Evolutionary conservation across 2,888 invertebrate genomes (phyloP).

Genomic region (Phaedon cochleariae): DNA sequence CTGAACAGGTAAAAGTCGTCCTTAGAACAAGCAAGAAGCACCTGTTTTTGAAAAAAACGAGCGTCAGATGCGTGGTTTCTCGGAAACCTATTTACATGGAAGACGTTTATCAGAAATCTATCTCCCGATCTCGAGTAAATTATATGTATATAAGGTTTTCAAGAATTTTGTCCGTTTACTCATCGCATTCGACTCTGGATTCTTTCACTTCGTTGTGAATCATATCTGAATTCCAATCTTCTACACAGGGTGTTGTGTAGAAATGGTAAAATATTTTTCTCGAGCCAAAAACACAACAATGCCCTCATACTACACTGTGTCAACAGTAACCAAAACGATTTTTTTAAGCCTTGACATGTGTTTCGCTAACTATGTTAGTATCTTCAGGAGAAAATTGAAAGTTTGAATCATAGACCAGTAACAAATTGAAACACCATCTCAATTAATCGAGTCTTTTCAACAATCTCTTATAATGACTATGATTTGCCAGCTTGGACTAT

Average conservation of each 20-base stretch:
- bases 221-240: neutral
- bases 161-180: neutral
- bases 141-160: neutral
- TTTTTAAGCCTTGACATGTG: too few species aligned
- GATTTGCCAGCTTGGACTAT: too few species aligned
- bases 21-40: too few species aligned
- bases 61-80: constrained; percentile 1
- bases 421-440: too few species aligned
- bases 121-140: constrained; percentile 1
- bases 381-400: too few species aligned
- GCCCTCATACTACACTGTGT: too few species aligned
- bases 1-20: neutral
- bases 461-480: too few species aligned
- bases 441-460: too few species aligned
- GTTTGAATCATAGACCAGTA: too few species aligned
- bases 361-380: too few species aligned
- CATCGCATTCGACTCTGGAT: neutral
- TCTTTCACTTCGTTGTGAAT: constrained; percentile 1
- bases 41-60: neutral
- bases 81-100: neutral
- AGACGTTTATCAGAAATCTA: neutral
- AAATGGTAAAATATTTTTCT: neutral
- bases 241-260: neutral
- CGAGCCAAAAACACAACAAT: too few species aligned
- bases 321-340: too few species aligned